Evolutionary conservation across 2,797 vertebrate genomes (phyloP).

Genomic region (Rhadinocentrus ornatus): DNA sequence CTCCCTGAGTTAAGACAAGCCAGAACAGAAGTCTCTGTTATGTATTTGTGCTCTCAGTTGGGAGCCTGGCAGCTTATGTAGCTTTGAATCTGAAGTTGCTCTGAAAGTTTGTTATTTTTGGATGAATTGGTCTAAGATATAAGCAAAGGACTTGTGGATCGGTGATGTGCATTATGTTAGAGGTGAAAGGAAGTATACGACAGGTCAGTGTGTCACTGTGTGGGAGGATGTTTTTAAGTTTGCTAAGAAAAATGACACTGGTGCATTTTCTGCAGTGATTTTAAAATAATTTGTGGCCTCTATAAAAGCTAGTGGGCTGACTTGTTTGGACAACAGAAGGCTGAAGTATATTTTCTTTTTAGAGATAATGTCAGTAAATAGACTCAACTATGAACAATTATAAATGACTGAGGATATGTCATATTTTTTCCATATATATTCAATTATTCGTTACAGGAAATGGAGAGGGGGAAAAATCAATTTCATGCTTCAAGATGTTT

Average conservation of each 20-base stretch:
- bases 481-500: constrained; percentile 69
- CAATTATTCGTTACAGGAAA: constrained; percentile 70
- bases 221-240: constrained; percentile 63
- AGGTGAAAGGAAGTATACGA: constrained; percentile 29
- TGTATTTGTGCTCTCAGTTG: constrained; percentile 46
- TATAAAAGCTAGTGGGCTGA: constrained; percentile 39
- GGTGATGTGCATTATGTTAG: constrained; percentile 57
- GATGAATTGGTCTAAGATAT: constrained; percentile 56
- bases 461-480: constrained; percentile 54
- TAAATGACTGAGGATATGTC: constrained; percentile 30
- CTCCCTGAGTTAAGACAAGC: constrained; percentile 52
- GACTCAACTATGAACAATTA: constrained; percentile 19
- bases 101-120: constrained; percentile 67
- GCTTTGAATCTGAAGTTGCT: constrained; percentile 55
- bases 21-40: constrained; percentile 56
- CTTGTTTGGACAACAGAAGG: constrained; percentile 29
- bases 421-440: constrained; percentile 49
- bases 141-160: constrained; percentile 55
- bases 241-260: constrained; percentile 61
- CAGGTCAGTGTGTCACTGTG: constrained; percentile 58
- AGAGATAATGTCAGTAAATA: constrained; percentile 8
- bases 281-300: constrained; percentile 49
- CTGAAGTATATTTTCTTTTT: constrained; percentile 4
- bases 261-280: constrained; percentile 33
- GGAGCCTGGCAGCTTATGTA: constrained; percentile 54